A percentile compares a stretch with the other conserved stretches of the same genome.
Conservation (phyloP, 1,140 invertebrate species). For the Listronotus bonariensis region DNA sequence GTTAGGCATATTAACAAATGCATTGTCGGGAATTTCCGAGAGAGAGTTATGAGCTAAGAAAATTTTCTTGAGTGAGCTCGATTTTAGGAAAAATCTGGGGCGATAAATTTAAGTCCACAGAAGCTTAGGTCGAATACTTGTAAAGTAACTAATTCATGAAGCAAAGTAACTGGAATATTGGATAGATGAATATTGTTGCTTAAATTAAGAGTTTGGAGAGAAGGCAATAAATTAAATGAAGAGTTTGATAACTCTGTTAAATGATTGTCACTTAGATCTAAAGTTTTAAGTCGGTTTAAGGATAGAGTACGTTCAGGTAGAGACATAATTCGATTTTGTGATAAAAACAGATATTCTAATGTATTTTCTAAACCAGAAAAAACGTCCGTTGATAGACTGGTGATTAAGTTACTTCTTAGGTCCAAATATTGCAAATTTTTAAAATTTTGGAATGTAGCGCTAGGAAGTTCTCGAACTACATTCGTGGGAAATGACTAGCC, state of each 20-base stretch:
- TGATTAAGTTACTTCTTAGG: constrained; percentile 77
- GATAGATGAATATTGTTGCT: constrained; percentile 75
- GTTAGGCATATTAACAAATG: constrained; percentile 74
- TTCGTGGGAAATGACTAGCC: constrained; percentile 76
- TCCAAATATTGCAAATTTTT: constrained; percentile 75
- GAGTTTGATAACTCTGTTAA: constrained; percentile 70
- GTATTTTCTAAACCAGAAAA: constrained; percentile 76
- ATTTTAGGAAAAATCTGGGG: constrained; percentile 73
- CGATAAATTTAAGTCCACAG: constrained; percentile 71
- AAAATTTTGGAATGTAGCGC: constrained; percentile 78
- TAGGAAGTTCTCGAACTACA: constrained; percentile 82
- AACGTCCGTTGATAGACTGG: constrained; percentile 70
- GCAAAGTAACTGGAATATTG: constrained; percentile 62
- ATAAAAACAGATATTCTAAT: constrained; percentile 73
- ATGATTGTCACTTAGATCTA: constrained; percentile 81
- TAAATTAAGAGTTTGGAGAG: constrained; percentile 75
- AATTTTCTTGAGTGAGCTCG: constrained; percentile 67
- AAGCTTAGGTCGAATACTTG: constrained; percentile 73
- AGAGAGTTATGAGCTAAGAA: constrained; percentile 70
- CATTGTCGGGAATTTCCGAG: constrained; percentile 71
- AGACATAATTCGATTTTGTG: constrained; percentile 74
- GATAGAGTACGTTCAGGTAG: constrained; percentile 68
- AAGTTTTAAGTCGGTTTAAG: constrained; percentile 66
- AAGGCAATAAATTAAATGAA: constrained; percentile 70
- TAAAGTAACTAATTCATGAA: constrained; percentile 66